These are phyloP conservation scores for Erythrocercus mccallii DNA, from an alignment of 2,113 vertebrate genomes.

Conservation along the genomic window DNA sequence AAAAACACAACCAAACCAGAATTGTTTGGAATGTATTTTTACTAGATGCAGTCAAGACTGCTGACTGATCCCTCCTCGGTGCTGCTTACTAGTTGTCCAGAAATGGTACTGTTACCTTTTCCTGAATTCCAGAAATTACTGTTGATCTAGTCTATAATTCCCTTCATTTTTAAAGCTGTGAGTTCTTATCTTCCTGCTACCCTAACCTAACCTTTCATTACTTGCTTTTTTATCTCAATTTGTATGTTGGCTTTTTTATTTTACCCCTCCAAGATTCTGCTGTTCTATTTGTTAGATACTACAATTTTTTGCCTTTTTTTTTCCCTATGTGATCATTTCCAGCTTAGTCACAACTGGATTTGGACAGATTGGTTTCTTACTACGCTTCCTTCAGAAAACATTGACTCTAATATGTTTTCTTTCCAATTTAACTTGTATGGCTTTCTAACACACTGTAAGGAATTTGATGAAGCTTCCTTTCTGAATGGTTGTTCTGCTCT, in stretches of 20 bases:
- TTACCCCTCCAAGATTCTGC: background rate
- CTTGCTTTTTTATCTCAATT: background rate
- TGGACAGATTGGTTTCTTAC: background rate
- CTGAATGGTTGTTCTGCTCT: background rate
- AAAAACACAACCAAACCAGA: background rate
- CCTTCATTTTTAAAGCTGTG: background rate
- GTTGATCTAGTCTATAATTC: background rate
- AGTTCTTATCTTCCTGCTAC: background rate
- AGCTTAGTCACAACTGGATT: background rate
- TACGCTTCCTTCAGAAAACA: background rate
- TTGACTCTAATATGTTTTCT: background rate
- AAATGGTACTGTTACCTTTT: background rate
- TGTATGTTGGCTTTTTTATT: background rate
- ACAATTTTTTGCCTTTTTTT: background rate
- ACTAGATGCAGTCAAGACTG: background rate
- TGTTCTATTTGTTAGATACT: background rate
- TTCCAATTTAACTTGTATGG: rapidly evolving
- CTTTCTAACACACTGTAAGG: background rate
- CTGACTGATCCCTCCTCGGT: background rate
- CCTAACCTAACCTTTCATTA: background rate
- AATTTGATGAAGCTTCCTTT: background rate
- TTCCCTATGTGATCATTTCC: background rate
- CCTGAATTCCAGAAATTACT: background rate
- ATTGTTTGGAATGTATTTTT: background rate
- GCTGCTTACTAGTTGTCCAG: background rate